phyloP scores from a whole-genome alignment of 2,888 invertebrate species.

The Macaria notata region DNA sequence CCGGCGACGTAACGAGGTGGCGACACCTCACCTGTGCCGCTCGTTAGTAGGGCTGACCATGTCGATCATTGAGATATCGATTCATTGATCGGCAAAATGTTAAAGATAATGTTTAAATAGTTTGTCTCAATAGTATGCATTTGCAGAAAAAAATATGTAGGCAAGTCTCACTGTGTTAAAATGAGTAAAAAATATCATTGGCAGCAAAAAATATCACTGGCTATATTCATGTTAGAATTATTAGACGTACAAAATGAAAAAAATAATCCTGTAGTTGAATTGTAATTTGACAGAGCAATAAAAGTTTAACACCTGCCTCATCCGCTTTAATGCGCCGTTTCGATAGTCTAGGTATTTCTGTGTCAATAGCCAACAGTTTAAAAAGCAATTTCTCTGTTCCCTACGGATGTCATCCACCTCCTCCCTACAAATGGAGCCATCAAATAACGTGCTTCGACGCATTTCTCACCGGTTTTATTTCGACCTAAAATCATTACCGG shows the following conservation, averaged over 20 bases:
- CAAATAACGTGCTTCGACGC: conserved; percentile 13
- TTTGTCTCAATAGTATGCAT: too few species aligned
- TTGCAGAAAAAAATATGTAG: too few species aligned
- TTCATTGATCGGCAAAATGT: conserved; percentile 1
- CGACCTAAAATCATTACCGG: conserved; percentile 19
- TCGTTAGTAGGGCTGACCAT: conserved; percentile 59
- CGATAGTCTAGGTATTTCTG: conserved; percentile 2
- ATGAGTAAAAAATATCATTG: too few species aligned
- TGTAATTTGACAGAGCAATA: neutral
- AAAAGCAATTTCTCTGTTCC: conserved; percentile 15
- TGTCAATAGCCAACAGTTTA: conserved; percentile 12
- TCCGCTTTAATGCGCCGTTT: conserved; percentile 3
- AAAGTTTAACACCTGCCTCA: conserved; percentile 10
- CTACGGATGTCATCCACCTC: conserved; percentile 12
- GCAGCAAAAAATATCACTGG: too few species aligned
- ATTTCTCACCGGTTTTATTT: conserved; percentile 20
- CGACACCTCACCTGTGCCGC: conserved; percentile 66
- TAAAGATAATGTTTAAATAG: too few species aligned
- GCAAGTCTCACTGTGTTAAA: too few species aligned
- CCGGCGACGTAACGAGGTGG: conserved; percentile 74
- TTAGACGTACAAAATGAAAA: too few species aligned
- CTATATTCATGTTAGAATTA: too few species aligned
- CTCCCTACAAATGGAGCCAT: conserved; percentile 14
- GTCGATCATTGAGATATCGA: conserved; percentile 20
- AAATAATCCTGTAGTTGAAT: neutral